Conservation (phyloP, 1,140 invertebrate genomes). For the Orius insidiosus region DNA sequence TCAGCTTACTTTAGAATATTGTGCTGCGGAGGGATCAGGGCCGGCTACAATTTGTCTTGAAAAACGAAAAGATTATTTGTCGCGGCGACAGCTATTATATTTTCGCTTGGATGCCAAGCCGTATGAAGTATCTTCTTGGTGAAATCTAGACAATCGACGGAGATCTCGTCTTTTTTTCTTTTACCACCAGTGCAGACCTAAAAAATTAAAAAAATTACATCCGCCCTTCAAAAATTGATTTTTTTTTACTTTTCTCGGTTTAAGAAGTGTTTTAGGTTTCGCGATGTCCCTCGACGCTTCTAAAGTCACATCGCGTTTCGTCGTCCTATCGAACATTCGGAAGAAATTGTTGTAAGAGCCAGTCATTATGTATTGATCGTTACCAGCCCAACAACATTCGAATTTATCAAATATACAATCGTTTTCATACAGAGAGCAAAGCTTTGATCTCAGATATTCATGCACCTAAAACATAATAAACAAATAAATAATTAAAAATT, state of each 20-base stretch:
- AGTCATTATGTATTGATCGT: constrained; percentile 96
- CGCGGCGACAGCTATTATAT: constrained; percentile 96
- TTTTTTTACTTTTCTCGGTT: constrained; percentile 57
- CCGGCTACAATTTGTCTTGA: constrained; percentile 89
- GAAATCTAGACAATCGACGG: constrained; percentile 96
- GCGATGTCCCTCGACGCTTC: constrained; percentile 65
- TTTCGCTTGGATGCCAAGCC: constrained; percentile 96
- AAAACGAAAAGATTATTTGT: constrained; percentile 99
- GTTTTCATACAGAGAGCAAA: constrained; percentile 98
- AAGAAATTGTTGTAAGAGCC: constrained; percentile 99
- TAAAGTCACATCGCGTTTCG: constrained; percentile 71
- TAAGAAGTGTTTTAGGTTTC: constrained; percentile 80
- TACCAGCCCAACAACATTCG: constrained; percentile 98
- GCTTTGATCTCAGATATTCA: constrained; percentile 92
- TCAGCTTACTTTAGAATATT: constrained; percentile 6
- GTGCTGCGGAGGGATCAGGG: constrained; percentile 14
- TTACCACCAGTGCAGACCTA: constrained; percentile 78
- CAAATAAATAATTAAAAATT: constrained; percentile 7
- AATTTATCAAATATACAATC: constrained; percentile 99
- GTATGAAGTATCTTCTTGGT: constrained; percentile 99
- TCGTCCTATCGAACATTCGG: constrained; percentile 84
- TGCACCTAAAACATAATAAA: constrained; percentile 57
- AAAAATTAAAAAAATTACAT: constrained; percentile 9
- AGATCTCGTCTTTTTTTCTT: constrained; percentile 98
- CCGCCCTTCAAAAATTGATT: too few relatives aligned